Conservation (phyloP, 2,888 invertebrate genomes). For the Mamestra brassicae region DNA sequence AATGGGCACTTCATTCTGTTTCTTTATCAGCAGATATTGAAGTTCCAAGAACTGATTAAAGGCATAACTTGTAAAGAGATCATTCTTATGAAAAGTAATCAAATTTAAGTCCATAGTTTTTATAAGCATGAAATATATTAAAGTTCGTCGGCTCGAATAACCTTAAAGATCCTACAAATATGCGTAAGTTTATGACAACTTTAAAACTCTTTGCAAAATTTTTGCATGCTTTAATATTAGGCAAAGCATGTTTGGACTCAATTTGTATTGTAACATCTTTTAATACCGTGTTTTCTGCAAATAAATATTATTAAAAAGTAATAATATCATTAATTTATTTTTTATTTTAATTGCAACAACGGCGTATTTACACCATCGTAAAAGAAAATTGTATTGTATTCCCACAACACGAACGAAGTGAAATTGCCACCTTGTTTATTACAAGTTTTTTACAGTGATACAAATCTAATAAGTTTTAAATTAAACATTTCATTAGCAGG, state of each 20-base stretch:
- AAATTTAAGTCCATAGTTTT: background rate
- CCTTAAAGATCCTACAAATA: constrained; percentile 5
- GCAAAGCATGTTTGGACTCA: no score
- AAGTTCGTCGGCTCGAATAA: background rate
- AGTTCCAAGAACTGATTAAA: constrained; percentile 18
- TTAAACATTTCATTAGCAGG: background rate
- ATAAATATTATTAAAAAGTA: no score
- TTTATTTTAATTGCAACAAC: constrained; percentile 4
- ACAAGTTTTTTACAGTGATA: constrained; percentile 4
- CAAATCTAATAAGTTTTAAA: constrained; percentile 11
- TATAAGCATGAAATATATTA: background rate
- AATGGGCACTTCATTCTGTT: constrained; percentile 20
- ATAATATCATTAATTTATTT: background rate
- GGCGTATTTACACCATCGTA: background rate
- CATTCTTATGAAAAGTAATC: background rate
- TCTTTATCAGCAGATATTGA: constrained; percentile 7
- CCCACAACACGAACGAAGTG: background rate
- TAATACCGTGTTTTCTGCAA: no score
- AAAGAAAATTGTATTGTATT: constrained; percentile 2
- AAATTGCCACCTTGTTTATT: background rate
- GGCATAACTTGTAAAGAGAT: background rate
- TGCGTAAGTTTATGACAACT: background rate
- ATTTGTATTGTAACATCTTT: no score
- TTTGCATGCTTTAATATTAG: no score
- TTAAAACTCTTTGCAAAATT: background rate